These are phyloP conservation scores for Flexamia atlantica DNA, from an alignment of 2,888 invertebrate species.

Conservation along the genomic window DNA sequence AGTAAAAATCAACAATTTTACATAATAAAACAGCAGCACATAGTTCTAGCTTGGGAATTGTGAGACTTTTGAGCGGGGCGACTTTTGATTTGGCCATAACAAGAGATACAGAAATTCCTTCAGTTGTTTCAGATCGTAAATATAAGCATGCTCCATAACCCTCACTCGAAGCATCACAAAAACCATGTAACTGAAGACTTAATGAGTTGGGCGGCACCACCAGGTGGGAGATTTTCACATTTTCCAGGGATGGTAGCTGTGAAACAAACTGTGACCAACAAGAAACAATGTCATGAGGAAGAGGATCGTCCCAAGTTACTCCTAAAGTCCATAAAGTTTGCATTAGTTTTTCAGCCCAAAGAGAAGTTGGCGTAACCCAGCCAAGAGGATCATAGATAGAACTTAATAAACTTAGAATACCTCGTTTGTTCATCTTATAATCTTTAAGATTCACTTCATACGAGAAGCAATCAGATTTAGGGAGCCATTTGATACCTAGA, in stretches of 20 bases:
- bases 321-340: too few species aligned
- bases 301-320: neutral
- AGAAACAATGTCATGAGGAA: neutral
- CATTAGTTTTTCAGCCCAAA: neutral
- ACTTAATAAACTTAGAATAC: neutral
- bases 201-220: neutral
- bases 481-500: neutral
- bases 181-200: neutral
- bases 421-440: neutral
- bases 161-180: neutral
- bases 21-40: neutral
- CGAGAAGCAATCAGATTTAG: neutral
- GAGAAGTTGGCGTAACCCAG: neutral
- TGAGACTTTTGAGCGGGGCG: neutral
- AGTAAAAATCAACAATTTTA: neutral
- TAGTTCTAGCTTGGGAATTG: neutral
- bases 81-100: conserved; percentile 1
- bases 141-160: neutral
- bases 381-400: neutral
- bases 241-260: neutral
- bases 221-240: neutral
- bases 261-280: neutral
- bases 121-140: neutral
- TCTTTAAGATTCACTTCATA: neutral
- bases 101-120: neutral